phyloP scores from a whole-genome alignment of 2,113 vertebrate genomes.

The Herpetotheres cachinnans region DNA sequence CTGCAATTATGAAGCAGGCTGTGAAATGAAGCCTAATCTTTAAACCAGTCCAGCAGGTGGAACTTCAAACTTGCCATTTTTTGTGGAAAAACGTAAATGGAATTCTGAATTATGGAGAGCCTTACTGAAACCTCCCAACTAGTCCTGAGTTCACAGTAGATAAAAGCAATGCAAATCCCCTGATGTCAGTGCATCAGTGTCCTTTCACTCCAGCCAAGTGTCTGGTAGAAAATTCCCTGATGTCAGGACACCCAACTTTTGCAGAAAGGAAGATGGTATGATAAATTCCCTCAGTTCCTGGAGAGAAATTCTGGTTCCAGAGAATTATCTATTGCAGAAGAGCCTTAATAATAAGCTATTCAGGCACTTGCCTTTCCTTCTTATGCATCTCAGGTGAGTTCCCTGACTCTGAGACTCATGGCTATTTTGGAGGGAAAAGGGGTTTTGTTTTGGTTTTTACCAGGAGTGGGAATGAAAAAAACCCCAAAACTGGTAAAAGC shows the following conservation, averaged over 20 bases:
- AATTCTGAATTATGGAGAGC: neutral
- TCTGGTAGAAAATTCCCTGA: neutral
- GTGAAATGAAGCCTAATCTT: neutral
- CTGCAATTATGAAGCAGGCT: neutral
- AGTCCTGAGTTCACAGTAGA: neutral
- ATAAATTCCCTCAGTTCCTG: neutral
- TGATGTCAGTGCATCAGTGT: neutral
- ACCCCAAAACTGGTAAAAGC: fast-evolving
- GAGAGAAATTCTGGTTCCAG: neutral
- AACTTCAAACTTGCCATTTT: neutral
- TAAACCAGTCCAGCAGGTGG: neutral
- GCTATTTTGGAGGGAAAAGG: neutral
- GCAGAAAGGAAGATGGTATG: neutral
- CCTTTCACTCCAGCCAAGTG: neutral
- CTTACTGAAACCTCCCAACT: neutral
- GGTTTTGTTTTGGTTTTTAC: fast-evolving
- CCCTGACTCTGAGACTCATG: neutral
- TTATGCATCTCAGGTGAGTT: neutral
- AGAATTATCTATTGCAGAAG: neutral
- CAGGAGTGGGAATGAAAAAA: fast-evolving
- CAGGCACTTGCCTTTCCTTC: neutral
- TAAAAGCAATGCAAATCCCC: neutral
- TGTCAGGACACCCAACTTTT: neutral
- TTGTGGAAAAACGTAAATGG: neutral
- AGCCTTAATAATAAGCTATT: neutral